Base-by-base conservation (phyloP, 2,797 vertebrate species). In the Salarias fasciatus region DNA sequence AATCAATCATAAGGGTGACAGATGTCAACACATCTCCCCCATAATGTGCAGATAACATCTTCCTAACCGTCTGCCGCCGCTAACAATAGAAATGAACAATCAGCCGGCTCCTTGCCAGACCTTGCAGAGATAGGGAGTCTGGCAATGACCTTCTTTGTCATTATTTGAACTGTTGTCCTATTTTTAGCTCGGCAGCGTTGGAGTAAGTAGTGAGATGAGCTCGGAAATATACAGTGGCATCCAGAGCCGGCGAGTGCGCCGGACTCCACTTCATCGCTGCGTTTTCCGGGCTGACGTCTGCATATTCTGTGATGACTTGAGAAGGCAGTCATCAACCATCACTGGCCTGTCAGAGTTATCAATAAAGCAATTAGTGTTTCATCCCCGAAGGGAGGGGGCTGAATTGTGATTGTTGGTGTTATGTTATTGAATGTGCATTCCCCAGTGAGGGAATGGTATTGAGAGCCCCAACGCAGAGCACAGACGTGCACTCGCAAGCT, bases 361-460 rank as follows among this genome's bases (percentile, higher is more conserved):
- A 80, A 84, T 89, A 82, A 83, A 78, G 67, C 70, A 80, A 80
- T 87, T 82, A 80, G 69, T 75, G 63, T 72, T 52, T 85, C 44
- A 69, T 81, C 65, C 81, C 66, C 45, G 53, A 70, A 54, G 56
- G 44, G 46, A 49, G 66, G 56, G 28, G 63, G 44, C 36, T 71
- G 80, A 57, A 72, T 79, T 82, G 55, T 75, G 69, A 73, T 79
- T 56, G 61, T 72, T 55, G 62, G 57, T 72, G 66, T 86, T 72
- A 81, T 77, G 61, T 73, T 86, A 78, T 75, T 79, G 77, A 87
- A 83, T 64, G 59, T 79, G 57, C 53, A 11, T 63, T 71, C 38
- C 53, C 33, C 33, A 48, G 63, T 0, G 29, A 69, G 56, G 52
- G 50, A 45, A 57, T 44, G 41, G 72, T 79, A 73, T 64, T 61